Evolutionary conservation across 1,140 invertebrate genomes (phyloP), one percentile per base, ranked within the genome.

Genomic region (Myzus persicae): DNA sequence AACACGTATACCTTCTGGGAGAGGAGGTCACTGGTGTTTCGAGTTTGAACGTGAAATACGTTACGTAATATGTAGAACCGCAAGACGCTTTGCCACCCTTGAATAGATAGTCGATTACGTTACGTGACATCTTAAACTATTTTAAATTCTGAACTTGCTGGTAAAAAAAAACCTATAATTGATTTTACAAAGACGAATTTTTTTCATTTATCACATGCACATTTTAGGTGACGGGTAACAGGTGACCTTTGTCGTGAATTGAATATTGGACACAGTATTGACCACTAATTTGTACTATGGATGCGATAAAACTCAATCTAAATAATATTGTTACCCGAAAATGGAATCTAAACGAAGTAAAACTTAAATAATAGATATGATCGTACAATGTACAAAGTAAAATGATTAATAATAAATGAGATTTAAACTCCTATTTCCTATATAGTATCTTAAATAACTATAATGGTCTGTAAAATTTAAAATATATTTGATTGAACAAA

Each of bases 61-160:
- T 14, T 51, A 36, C 44, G n/a, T n/a, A n/a, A n/a, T n/a, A n/a
- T 31, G 84, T 87, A 87, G 6, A 46, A 87, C 85, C 85, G 42
- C 31, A 46, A 87, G 46, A 87, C 42, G 42, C 24, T 87, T 46
- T 31, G 31, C 42, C 44, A 18, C 42, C 42, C 42, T 22, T 5
- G 42, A 18, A 24, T n/a, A 46, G 1, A 88, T 46, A 26, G 42
- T 44, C 26, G 42, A 26, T 84, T 76, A 76, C 59, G n/a, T 76
- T 76, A 76, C 59, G 59, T 76, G 59, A 76, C n/a, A n/a, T 76
- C 59, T 67, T 67, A n/a, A 67, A 67, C 59, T 76, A 76, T 76
- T 76, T 76, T 76, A 76, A 76, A n/a, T n/a, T 76, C 31, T 18
- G 14, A 76, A 76, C n/a, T n/a, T 14, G 31, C 59, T n/a, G 31